Evolutionary conservation across 2,113 vertebrate species (phyloP).

Genomic region (Anser brachyrhynchus): DNA sequence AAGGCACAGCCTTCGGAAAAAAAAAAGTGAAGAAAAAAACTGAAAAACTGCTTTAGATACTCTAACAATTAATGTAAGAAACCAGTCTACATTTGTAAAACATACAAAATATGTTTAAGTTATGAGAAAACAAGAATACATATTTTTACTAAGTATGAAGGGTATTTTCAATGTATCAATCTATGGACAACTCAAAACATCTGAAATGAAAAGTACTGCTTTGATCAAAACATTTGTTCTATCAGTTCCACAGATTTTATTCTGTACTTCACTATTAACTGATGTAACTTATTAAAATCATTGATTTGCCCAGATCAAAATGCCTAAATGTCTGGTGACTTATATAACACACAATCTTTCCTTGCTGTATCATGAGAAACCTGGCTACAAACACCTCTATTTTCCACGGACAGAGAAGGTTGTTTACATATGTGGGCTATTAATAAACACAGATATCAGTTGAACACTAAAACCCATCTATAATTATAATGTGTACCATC

Average conservation of each 20-base stretch:
- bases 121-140: background rate
- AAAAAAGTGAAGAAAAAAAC: background rate
- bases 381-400: conserved; percentile 57
- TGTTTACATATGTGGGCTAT: conserved; percentile 62
- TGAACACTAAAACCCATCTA: conserved; percentile 65
- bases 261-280: background rate
- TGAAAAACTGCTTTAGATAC: background rate
- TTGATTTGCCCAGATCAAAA: background rate
- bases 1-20: conserved; percentile 93
- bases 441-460: conserved; percentile 61
- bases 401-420: conserved; percentile 44
- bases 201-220: background rate
- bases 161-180: background rate
- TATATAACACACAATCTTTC: background rate
- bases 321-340: conserved; percentile 18
- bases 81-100: background rate
- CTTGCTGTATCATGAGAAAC: conserved; percentile 39
- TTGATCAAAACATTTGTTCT: background rate
- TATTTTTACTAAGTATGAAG: background rate
- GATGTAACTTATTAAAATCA: background rate
- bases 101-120: background rate
- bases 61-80: background rate
- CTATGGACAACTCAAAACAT: background rate
- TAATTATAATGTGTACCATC: conserved; percentile 46
- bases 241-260: background rate